Base-by-base conservation (phyloP, 2,113 vertebrate species). In the Circaetus cinerascens region DNA sequence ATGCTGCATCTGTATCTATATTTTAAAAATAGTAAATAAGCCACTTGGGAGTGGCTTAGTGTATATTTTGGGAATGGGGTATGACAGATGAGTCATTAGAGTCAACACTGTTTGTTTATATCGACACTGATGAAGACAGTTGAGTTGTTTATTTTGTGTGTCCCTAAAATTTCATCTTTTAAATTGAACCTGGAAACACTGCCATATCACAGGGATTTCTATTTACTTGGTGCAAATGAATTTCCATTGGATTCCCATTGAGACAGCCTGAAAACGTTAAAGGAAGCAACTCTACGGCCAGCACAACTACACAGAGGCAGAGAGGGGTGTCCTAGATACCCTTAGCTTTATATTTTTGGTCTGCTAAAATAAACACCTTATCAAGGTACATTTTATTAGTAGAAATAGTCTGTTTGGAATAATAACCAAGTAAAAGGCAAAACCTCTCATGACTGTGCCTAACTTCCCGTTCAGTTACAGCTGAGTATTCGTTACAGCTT, bases 1-100 rank as follows among this genome's bases (percentile, higher is more conserved):
- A 91, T 88, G 94, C 96, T 97, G 97, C 95, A 97, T 96, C 96
- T 95, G 95, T 97, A 96, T 96, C 88, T 86, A 21, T 82, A 87
- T 85, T 96, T 97, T 91, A 25, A 94, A 94, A 92, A 94, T 15
- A 82, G 91, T 53, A 95, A 94, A 87, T 64, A 86, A 94, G 89
- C 48, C 91, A 68, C n/a, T 76, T 0, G 8, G 93, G 86, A 95
- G 81, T 82, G 94, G 83, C 79, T 85, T 72, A 30, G 86, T 29
- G 57, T 87, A 1, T 96, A 94, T 96, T 96, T 96, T 95, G 62
- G 91, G 95, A 92, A 77, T 32, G 66, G 78, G 62, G 88, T 78
- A 95, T 92, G 94, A 95, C 88, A 89, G 94, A 95, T 95, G 90
- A 97, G 92, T 96, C 97, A 95, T 59, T 92, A 86, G 55, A 92